Conservation (phyloP, 2,888 invertebrate genomes). For the Cosmia trapezina region DNA sequence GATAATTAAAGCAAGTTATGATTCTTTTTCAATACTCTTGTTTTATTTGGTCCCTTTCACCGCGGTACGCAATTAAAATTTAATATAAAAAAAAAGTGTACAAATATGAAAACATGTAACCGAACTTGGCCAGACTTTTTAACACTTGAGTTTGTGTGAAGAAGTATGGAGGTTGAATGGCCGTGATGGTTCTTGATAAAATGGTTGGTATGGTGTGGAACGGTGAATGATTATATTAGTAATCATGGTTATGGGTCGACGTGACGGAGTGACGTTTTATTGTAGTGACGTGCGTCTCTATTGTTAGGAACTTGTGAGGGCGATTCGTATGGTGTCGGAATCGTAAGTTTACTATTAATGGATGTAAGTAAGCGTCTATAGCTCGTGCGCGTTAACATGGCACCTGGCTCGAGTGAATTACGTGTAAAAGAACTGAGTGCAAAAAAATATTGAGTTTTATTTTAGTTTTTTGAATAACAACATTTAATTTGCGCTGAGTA, state of each 20-base stretch:
- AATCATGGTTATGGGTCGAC: conserved; percentile 69
- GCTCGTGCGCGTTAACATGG: too few species aligned
- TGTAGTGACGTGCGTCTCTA: conserved; percentile 68
- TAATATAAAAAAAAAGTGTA: conserved; percentile 71
- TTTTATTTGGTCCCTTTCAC: conserved; percentile 78
- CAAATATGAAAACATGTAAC: conserved; percentile 63
- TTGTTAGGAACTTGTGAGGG: conserved; percentile 58
- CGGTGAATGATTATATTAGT: conserved; percentile 77
- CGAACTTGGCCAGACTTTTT: conserved; percentile 34
- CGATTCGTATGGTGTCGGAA: background rate
- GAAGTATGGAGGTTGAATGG: conserved; percentile 16
- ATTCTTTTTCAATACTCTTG: conserved; percentile 68
- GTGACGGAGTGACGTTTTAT: conserved; percentile 67
- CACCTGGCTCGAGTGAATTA: too few species aligned
- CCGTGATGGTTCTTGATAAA: conserved; percentile 61
- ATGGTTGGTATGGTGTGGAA: conserved; percentile 74
- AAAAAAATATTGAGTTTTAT: too few species aligned
- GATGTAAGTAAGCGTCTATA: background rate
- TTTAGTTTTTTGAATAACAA: too few species aligned
- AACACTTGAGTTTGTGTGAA: conserved; percentile 27
- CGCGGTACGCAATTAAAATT: conserved; percentile 75
- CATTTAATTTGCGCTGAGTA: too few species aligned
- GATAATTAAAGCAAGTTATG: conserved; percentile 68
- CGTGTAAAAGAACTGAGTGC: too few species aligned
- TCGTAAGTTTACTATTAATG: background rate